Evolutionary conservation across 1,140 invertebrate species (phyloP).

Genomic region (Chionoecetes opilio): DNA sequence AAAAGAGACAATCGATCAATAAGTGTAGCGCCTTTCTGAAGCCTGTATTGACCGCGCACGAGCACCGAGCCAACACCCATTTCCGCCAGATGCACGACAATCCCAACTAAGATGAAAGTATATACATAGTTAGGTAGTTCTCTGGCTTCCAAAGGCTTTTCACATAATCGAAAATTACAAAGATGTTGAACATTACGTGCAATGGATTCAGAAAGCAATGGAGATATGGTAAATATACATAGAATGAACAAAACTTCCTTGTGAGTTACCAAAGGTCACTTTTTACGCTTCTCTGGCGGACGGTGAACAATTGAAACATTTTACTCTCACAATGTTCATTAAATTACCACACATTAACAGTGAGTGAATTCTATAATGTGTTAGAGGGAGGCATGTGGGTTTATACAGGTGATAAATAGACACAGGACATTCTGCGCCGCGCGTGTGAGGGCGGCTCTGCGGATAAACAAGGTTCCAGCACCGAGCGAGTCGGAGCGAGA

Average conservation of each 20-base stretch:
- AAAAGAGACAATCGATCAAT: conserved; percentile 72
- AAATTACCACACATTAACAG: neutral
- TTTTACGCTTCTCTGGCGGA: neutral
- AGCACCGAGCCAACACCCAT: conserved; percentile 67
- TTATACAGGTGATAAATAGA: neutral
- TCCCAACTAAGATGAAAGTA: neutral
- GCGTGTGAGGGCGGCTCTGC: conserved; percentile 63
- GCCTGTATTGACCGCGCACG: conserved; percentile 72
- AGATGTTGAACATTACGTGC: neutral
- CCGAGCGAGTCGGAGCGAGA: conserved; percentile 51
- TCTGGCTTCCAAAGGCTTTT: neutral
- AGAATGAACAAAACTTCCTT: neutral
- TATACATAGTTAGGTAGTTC: neutral
- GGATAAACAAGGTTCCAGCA: conserved; percentile 76
- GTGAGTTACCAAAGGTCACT: conserved; percentile 1
- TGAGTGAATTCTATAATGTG: neutral
- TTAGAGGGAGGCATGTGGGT: neutral
- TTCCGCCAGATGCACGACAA: conserved; percentile 63
- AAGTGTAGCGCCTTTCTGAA: conserved; percentile 71
- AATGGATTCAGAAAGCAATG: neutral
- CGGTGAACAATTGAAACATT: neutral
- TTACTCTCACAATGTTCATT: neutral
- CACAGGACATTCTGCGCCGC: conserved; percentile 34
- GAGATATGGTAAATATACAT: neutral
- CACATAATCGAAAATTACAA: neutral